Conservation (phyloP, 1,140 invertebrate genomes). For the Drosophila ambigua region DNA sequence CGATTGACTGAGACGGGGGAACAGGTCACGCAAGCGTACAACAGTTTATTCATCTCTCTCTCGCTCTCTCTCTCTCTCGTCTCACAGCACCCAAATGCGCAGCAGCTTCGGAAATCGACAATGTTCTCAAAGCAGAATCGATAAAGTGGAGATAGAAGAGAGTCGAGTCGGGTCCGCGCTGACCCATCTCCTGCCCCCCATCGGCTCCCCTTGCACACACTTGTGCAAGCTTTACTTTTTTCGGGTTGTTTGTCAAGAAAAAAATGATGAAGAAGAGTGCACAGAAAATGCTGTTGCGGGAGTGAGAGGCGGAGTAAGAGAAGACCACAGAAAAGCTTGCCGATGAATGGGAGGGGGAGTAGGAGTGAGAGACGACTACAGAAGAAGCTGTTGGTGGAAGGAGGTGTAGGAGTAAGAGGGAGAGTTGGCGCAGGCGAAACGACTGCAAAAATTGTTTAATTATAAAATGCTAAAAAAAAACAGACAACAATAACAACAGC, state of each 20-base stretch:
- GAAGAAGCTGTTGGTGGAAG: neutral
- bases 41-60: constrained; percentile 74
- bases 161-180: constrained; percentile 4
- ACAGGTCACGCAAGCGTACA: constrained; percentile 77
- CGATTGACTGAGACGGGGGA: constrained; percentile 22
- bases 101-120: constrained; percentile 64
- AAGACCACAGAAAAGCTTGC: neutral
- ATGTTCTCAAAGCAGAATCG: constrained; percentile 63
- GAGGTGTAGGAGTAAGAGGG: neutral
- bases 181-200: constrained; percentile 5
- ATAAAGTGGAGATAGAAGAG: constrained; percentile 53
- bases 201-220: no score
- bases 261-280: constrained; percentile 28
- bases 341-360: neutral
- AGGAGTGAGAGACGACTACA: neutral
- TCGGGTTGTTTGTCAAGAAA: constrained; percentile 51
- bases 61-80: neutral
- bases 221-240: constrained; percentile 48
- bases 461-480: constrained; percentile 79
- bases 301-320: constrained; percentile 1
- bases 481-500: constrained; percentile 22
- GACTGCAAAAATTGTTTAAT: constrained; percentile 77
- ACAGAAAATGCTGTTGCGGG: neutral
- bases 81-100: constrained; percentile 62
- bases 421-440: constrained; percentile 16